Evolutionary conservation across 2,797 vertebrate species (phyloP), one percentile per base, ranked within the genome.

Genomic region (Chaenodraco wilsoni): DNA sequence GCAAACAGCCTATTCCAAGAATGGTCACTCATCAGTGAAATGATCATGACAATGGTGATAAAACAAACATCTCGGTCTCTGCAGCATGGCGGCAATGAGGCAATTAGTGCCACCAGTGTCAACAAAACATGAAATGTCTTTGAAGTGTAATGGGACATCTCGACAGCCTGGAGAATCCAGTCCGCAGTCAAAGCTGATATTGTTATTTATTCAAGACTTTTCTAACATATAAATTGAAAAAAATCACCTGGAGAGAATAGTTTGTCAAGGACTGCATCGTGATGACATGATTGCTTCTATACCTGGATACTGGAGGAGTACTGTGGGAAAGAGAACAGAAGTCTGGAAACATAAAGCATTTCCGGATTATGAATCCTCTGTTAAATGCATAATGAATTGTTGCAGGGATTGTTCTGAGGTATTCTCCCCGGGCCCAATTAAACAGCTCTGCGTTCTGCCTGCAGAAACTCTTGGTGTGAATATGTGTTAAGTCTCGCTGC

Each of bases 351-450:
- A 74, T 70, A 76, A 89, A 74, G 91, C 60, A 89, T 87, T 86
- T 81, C 76, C 76, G 77, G 67, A 76, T 70, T 74, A 74, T 84
- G 93, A 92, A 92, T 93, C 90, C 92, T 87, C 84, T 87, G 87
- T 86, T 91, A 91, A 94, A 91, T 91, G 89, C 87, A 88, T 90
- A 83, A 93, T 90, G 86, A 94, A 90, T 87, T 85, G 82, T 84
- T 85, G 80, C 83, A 85, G 37, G 88, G 89, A 91, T 91, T 92
- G 82, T 87, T 84, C 78, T 81, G 65, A 79, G 87, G 84, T 92
- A 93, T 92, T 94, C 94, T 94, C 91, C 13, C 74, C 91, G 91
- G 92, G 91, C 87, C 93, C 82, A 93, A 94, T 95, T 94, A 95
- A 91, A 87, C 79, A 83, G 77, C 68, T 81, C 70, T 70, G 74